Percentiles rank a stretch among this genome's conserved stretches.
phyloP scores from a whole-genome alignment of 2,113 vertebrate genomes.

The Ciconia maguari region DNA sequence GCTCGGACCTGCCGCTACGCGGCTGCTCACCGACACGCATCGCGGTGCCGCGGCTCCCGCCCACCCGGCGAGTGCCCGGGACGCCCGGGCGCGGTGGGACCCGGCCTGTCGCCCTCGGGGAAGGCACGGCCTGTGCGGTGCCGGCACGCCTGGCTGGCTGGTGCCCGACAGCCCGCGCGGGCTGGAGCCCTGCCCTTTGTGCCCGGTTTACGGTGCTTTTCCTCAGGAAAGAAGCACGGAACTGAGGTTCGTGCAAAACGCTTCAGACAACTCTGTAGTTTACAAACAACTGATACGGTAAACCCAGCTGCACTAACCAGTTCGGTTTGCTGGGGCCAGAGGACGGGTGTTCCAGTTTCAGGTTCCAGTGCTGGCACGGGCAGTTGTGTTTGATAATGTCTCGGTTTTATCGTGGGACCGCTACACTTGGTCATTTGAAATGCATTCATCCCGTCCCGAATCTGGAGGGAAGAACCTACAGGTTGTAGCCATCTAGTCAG shows the following conservation, averaged over 20 bases:
- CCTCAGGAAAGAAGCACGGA: background rate
- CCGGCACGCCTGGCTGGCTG: background rate
- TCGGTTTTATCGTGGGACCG: rapidly evolving
- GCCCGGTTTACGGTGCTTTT: background rate
- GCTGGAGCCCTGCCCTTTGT: too few species aligned
- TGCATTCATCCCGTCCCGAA: rapidly evolving
- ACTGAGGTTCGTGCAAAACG: background rate
- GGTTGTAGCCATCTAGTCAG: rapidly evolving
- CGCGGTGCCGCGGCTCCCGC: too few species aligned
- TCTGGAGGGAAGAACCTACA: rapidly evolving
- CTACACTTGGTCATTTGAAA: rapidly evolving
- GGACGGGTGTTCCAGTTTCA: background rate
- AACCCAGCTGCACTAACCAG: background rate
- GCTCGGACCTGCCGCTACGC: background rate
- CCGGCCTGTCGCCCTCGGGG: too few species aligned
- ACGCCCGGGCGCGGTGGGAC: background rate
- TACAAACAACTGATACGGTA: rapidly evolving
- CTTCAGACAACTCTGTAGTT: rapidly evolving
- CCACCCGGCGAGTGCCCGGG: background rate
- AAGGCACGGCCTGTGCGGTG: background rate
- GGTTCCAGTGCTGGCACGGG: rapidly evolving
- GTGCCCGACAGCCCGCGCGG: too few species aligned
- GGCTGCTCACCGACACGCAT: background rate
- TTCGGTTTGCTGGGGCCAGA: background rate
- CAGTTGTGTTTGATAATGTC: background rate